phyloP scores from a whole-genome alignment of 2,888 invertebrate genomes.

The Clivina fossor region DNA sequence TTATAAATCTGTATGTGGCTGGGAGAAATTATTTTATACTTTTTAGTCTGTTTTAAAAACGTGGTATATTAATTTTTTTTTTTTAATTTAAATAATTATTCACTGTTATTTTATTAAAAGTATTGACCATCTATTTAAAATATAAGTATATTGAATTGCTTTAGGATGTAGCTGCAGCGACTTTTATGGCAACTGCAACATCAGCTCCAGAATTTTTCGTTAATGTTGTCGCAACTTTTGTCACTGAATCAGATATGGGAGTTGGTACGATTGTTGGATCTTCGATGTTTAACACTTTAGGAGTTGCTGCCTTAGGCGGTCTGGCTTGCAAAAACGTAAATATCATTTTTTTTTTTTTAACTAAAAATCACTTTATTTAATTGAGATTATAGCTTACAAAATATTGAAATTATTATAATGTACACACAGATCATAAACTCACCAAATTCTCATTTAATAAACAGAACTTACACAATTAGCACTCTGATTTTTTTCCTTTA shows the following conservation, averaged over 20 bases:
- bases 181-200: slow-evolving; percentile 95
- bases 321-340: slow-evolving; percentile 70
- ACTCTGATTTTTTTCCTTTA: too few species aligned
- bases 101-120: too few species aligned
- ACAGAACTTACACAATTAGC: too few species aligned
- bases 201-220: slow-evolving; percentile 94
- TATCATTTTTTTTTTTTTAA: slow-evolving; percentile 19
- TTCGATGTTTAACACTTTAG: slow-evolving; percentile 83
- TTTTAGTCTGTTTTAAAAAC: too few species aligned
- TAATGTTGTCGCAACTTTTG: slow-evolving; percentile 83
- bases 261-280: slow-evolving; percentile 87
- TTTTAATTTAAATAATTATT: too few species aligned
- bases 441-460: too few species aligned
- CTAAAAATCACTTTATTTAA: background rate
- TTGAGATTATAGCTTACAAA: background rate
- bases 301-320: slow-evolving; percentile 80
- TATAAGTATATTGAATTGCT: too few species aligned
- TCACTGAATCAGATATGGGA: slow-evolving; percentile 82
- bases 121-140: too few species aligned
- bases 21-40: too few species aligned
- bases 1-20: too few species aligned
- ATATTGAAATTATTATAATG: background rate
- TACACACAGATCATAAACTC: too few species aligned
- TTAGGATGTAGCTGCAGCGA: slow-evolving; percentile 92
- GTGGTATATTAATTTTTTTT: too few species aligned